Evolutionary conservation across 2,113 vertebrate genomes (phyloP), one percentile per base, ranked within the genome.

Genomic region (Brachionichthys hirsutus): DNA sequence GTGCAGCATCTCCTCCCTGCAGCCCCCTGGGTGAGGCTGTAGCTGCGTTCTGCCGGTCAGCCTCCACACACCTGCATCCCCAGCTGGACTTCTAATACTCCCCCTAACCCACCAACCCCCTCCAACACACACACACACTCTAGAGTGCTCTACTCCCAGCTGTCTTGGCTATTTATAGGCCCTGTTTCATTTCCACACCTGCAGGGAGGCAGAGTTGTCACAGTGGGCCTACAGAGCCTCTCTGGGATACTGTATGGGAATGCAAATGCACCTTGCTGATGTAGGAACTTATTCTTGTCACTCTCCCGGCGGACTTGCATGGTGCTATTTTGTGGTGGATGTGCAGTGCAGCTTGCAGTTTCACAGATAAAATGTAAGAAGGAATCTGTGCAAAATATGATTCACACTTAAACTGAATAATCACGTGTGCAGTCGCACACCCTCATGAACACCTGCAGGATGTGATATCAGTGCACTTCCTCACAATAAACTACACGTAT

Each of bases 171-270:
- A 94, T 95, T 95, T 95, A 93, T 93, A 94, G 92, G 85, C 85
- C 75, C 86, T 82, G 92, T 93, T 94, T 94, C 93, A 94, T 92
- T 91, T 93, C 88, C 93, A 92, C 93, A 95, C 94, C 94, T 94
- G 94, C 90, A 77, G 88, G 84, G 88, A 88, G 83, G 81, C 85
- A 46, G 85, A 90, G 81, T 87, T 79, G 85, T 38, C 12, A 89
- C 80, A 38, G 69, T 86, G 80, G 85, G 85, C 85, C 81, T 81
- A 86, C 89, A 77, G 84, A 83, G 17, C 88, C 85, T 81, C 87
- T 88, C 82, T 77, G 83, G 88, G 87, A 86, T 78, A 66, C 77
- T 86, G 87, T 87, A 86, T 36, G 48, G 87, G 88, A 89, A 89
- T 87, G 88, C 84, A 89, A 89, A 91, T 85, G 83, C 85, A 84